These are phyloP conservation scores for Nerophis lumbriciformis DNA, from an alignment of 2,113 vertebrate genomes.

Conservation along the genomic window DNA sequence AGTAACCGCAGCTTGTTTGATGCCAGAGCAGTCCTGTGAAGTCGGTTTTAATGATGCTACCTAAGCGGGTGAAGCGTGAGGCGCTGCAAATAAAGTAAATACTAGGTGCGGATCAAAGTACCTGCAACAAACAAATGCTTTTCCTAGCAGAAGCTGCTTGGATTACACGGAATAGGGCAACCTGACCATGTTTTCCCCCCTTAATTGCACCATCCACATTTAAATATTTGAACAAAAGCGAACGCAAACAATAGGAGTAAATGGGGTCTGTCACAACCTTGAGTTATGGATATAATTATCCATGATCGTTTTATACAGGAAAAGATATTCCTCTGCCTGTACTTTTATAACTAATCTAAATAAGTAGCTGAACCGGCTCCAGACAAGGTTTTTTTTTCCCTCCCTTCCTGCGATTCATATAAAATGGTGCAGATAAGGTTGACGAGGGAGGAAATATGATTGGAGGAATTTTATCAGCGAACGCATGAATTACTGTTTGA, in stretches of 20 bases:
- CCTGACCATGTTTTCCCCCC: slow-evolving; percentile 78
- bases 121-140: slow-evolving; percentile 28
- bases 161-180: slow-evolving; percentile 70
- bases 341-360: slow-evolving; percentile 99
- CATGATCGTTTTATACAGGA: slow-evolving; percentile 97
- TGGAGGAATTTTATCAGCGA: slow-evolving; percentile 99
- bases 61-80: slow-evolving; percentile 9
- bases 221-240: slow-evolving; percentile 89
- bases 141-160: slow-evolving; percentile 25
- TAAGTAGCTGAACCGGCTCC: slow-evolving; percentile 97
- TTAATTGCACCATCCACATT: slow-evolving; percentile 96
- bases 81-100: slow-evolving; percentile 17
- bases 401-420: slow-evolving; percentile 90
- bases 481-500: slow-evolving; percentile 99
- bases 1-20: slow-evolving; percentile 29
- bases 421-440: slow-evolving; percentile 99
- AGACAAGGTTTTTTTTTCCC: slow-evolving; percentile 80
- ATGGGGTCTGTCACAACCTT: slow-evolving; percentile 99
- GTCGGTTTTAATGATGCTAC: slow-evolving; percentile 27
- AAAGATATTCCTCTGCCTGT: slow-evolving; percentile 96
- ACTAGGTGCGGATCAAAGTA: slow-evolving; percentile 4
- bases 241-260: slow-evolving; percentile 98
- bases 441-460: slow-evolving; percentile 99
- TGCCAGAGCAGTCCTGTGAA: slow-evolving; percentile 26
- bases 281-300: slow-evolving; percentile 99